A percentile compares a stretch with the other conserved stretches of the same genome.
Conservation (phyloP, 2,888 invertebrate genomes). For the Tolmerus cingulatus region DNA sequence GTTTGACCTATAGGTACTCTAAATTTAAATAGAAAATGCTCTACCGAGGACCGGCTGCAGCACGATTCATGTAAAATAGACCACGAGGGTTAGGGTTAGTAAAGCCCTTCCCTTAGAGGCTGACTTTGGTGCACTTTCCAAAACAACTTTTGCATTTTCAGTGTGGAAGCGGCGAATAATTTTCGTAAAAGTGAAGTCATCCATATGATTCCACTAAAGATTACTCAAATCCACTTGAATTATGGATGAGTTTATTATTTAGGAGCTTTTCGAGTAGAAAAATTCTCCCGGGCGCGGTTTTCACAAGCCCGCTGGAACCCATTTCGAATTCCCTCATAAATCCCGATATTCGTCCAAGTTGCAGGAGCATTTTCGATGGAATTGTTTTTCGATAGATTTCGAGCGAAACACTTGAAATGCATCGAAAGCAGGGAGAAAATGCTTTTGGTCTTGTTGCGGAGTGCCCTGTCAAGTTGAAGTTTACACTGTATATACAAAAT, state of each 20-base stretch:
- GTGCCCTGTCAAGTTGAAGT: background rate
- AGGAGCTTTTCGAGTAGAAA: background rate
- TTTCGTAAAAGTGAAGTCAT: background rate
- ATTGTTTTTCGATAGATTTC: constrained; percentile 12
- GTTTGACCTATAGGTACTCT: too few species aligned
- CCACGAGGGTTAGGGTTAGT: background rate
- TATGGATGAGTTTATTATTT: constrained; percentile 39
- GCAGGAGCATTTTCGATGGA: background rate
- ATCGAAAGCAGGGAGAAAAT: background rate
- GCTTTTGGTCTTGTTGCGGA: background rate
- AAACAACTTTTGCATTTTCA: background rate
- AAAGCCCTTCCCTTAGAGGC: background rate
- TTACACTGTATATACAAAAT: background rate
- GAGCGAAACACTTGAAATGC: background rate
- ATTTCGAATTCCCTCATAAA: constrained; percentile 26
- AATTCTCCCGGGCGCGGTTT: background rate
- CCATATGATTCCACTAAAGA: background rate
- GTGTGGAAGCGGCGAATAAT: background rate
- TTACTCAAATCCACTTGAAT: constrained; percentile 12
- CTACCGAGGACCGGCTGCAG: too few species aligned
- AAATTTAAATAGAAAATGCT: too few species aligned
- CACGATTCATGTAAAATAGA: background rate
- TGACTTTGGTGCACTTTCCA: background rate
- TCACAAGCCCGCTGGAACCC: background rate
- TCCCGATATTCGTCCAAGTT: constrained; percentile 5